Evolutionary conservation across 2,888 invertebrate genomes (phyloP).

Genomic region (Synergus umbraculus): DNA sequence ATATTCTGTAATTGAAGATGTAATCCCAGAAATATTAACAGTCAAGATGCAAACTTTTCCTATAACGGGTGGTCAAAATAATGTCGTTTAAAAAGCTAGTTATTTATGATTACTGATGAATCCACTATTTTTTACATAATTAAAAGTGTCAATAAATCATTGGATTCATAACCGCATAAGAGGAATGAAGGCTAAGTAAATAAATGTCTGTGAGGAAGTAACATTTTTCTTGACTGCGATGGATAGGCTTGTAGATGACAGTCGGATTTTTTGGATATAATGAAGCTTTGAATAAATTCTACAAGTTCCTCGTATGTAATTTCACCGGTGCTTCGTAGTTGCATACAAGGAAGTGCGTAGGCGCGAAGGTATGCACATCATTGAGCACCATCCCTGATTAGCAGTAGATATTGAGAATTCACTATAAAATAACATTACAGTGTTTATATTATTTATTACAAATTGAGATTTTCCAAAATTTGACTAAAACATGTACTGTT

Average conservation of each 20-base stretch:
- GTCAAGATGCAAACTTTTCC: too few relatives aligned
- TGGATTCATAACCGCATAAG: conserved; percentile 18
- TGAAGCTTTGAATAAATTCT: conserved; percentile 40
- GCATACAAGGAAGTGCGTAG: conserved; percentile 27
- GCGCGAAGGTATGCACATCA: conserved; percentile 29
- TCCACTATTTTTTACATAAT: neutral
- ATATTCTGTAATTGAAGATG: neutral
- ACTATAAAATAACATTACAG: neutral
- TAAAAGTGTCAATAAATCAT: conserved; percentile 33
- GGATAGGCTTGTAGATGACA: conserved; percentile 36
- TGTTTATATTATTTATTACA: too few relatives aligned
- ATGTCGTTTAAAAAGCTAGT: neutral
- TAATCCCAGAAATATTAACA: too few relatives aligned
- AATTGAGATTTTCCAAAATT: neutral
- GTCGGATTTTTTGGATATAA: conserved; percentile 39
- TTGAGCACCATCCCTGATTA: conserved; percentile 13
- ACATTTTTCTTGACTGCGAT: conserved; percentile 19
- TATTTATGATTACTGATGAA: conserved; percentile 27
- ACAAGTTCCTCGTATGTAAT: conserved; percentile 33
- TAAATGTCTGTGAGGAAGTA: conserved; percentile 39
- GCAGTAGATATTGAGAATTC: conserved; percentile 4
- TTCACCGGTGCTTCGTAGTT: conserved; percentile 7
- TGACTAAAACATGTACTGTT: neutral
- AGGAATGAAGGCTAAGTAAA: conserved; percentile 30
- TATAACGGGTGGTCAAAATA: neutral